phyloP scores from a whole-genome alignment of 2,888 invertebrate genomes.

The Blastobasis adustella region DNA sequence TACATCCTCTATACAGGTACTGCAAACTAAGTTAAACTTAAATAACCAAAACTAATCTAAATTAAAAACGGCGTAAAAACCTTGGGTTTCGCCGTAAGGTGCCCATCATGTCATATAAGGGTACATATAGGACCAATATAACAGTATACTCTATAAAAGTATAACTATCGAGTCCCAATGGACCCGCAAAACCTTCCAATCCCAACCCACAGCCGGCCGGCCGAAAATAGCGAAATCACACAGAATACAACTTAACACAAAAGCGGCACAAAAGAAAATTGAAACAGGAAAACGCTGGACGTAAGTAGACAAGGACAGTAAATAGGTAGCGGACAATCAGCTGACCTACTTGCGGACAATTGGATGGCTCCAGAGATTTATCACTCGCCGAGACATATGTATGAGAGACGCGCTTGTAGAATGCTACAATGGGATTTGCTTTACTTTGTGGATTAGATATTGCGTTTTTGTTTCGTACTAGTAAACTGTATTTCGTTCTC shows the following conservation, averaged over 20 bases:
- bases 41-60: too few relatives aligned
- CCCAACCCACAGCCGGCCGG: too few relatives aligned
- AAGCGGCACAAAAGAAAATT: slow-evolving; percentile 58
- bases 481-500: too few relatives aligned
- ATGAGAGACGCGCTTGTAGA: slow-evolving; percentile 27
- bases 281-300: slow-evolving; percentile 56
- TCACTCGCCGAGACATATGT: slow-evolving; percentile 32
- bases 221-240: slow-evolving; percentile 29
- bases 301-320: slow-evolving; percentile 39
- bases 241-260: slow-evolving; percentile 55
- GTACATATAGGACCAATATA: too few relatives aligned
- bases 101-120: too few relatives aligned
- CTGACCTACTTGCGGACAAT: slow-evolving; percentile 66
- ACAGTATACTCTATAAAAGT: too few relatives aligned
- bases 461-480: not conserved
- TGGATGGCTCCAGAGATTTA: slow-evolving; percentile 57
- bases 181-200: too few relatives aligned
- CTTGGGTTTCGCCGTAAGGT: too few relatives aligned
- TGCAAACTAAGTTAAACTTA: too few relatives aligned
- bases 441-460: slow-evolving; percentile 11
- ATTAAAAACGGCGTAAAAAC: too few relatives aligned
- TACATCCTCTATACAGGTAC: too few relatives aligned
- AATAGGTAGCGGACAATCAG: slow-evolving; percentile 60
- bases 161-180: too few relatives aligned
- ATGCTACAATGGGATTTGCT: slow-evolving; percentile 25